A percentile compares a stretch with the other conserved stretches of the same genome.
Conservation (phyloP, 2,888 invertebrate genomes). For the Latrodectus elegans region DNA sequence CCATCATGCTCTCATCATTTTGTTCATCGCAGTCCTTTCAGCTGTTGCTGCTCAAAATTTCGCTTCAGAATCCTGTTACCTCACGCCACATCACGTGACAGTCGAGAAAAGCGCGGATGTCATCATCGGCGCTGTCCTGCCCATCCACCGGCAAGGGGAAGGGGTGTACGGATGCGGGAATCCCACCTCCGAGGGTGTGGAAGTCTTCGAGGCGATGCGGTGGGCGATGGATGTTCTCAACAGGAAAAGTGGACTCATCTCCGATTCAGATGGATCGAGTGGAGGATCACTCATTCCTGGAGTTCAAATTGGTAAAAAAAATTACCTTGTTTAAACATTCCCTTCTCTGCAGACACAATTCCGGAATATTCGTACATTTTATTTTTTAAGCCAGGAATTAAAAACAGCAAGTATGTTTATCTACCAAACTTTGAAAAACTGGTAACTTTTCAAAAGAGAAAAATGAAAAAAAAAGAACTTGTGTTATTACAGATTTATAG, state of each 20-base stretch:
- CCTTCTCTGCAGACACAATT: no score
- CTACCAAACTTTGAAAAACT: no score
- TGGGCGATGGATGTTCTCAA: conserved; percentile 62
- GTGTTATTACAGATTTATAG: no score
- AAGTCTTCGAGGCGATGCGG: conserved; percentile 62
- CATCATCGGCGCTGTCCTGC: conserved; percentile 51
- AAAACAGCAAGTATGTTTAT: no score
- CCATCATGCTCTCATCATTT: background rate
- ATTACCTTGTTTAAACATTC: no score
- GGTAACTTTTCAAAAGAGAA: no score
- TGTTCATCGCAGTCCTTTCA: background rate
- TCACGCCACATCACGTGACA: conserved; percentile 5
- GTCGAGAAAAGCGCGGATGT: conserved; percentile 52
- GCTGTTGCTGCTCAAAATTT: background rate
- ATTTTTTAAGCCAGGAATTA: no score
- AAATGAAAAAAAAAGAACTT: no score
- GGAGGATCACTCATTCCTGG: conserved; percentile 59
- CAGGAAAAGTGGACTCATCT: conserved; percentile 52
- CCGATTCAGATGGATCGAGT: background rate
- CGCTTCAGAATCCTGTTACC: conserved; percentile 7
- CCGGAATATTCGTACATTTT: no score
- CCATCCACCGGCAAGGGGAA: conserved; percentile 42
- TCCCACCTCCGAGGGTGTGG: conserved; percentile 36
- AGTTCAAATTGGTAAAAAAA: conserved; percentile 49
- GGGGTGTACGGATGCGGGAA: conserved; percentile 55